A percentile compares a stretch with the other conserved stretches of the same genome.
Conservation (phyloP, 2,113 vertebrate species). For the Fulmarus glacialis region DNA sequence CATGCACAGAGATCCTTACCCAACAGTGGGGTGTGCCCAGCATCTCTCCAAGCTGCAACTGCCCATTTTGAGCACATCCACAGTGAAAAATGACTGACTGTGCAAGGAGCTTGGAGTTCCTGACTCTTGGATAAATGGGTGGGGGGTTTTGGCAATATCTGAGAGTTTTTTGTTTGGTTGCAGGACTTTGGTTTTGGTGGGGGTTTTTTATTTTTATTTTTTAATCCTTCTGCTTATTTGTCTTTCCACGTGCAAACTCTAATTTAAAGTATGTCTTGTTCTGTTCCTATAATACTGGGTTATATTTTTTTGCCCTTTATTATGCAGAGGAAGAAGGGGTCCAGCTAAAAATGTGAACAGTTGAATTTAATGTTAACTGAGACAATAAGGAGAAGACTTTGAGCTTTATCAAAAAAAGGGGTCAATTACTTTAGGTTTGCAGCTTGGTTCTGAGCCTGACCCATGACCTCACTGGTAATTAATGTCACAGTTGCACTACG, state of each 20-base stretch:
- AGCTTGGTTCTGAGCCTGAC: background rate
- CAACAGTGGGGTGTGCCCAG: background rate
- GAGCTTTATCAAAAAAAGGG: background rate
- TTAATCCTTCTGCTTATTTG: background rate
- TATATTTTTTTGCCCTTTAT: background rate
- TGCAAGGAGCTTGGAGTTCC: background rate
- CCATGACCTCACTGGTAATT: background rate
- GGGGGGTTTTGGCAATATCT: accelerated
- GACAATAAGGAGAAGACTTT: background rate
- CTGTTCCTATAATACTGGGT: background rate
- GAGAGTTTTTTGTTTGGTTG: background rate
- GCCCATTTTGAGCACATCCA: background rate
- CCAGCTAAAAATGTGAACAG: background rate
- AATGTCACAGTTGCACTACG: background rate
- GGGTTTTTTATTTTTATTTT: background rate
- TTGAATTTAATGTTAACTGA: background rate
- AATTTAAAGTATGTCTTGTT: background rate
- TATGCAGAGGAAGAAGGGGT: background rate
- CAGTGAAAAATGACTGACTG: background rate
- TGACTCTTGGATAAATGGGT: accelerated
- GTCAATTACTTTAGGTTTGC: background rate
- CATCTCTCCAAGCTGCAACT: background rate
- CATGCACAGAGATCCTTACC: background rate
- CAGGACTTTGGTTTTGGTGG: background rate
- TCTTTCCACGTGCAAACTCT: background rate